Percentiles rank a stretch among this genome's conserved stretches.
Evolutionary conservation across 2,797 vertebrate genomes (phyloP).

Genomic region (Moxostoma hubbsi): DNA sequence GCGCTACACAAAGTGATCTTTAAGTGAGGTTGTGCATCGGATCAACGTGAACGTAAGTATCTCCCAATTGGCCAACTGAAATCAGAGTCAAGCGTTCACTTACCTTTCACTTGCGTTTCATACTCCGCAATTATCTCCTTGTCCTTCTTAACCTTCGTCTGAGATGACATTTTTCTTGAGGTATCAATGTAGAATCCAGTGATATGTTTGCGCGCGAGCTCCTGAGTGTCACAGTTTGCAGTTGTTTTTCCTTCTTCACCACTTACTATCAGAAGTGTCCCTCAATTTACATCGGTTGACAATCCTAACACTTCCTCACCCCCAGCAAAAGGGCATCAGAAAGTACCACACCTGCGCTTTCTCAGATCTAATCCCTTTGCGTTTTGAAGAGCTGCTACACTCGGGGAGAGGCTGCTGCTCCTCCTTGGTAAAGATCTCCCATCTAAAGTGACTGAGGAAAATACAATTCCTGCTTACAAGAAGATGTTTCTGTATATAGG

Average conservation of each 20-base stretch:
- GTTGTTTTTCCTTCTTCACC: slow-evolving; percentile 46
- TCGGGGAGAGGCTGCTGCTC: slow-evolving; percentile 58
- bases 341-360: slow-evolving; percentile 56
- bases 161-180: slow-evolving; percentile 85
- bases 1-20: neutral
- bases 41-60: neutral
- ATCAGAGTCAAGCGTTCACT: slow-evolving; percentile 56
- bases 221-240: slow-evolving; percentile 58
- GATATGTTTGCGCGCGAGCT: slow-evolving; percentile 59
- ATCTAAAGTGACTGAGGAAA: slow-evolving; percentile 49
- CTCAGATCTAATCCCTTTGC: slow-evolving; percentile 37
- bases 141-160: slow-evolving; percentile 92
- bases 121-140: slow-evolving; percentile 98
- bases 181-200: slow-evolving; percentile 66
- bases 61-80: neutral
- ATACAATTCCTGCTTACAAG: slow-evolving; percentile 59
- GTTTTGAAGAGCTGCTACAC: slow-evolving; percentile 50
- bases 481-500: slow-evolving; percentile 66
- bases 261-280: slow-evolving; percentile 51
- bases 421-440: slow-evolving; percentile 61
- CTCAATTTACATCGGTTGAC: slow-evolving; percentile 32
- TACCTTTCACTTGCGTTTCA: slow-evolving; percentile 98
- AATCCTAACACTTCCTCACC: slow-evolving; percentile 29
- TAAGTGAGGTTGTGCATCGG: neutral
- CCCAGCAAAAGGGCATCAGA: slow-evolving; percentile 2